A percentile compares a stretch with the other conserved stretches of the same genome.
Conservation (phyloP, 2,888 invertebrate genomes). For the Cataglyphis cursor region DNA sequence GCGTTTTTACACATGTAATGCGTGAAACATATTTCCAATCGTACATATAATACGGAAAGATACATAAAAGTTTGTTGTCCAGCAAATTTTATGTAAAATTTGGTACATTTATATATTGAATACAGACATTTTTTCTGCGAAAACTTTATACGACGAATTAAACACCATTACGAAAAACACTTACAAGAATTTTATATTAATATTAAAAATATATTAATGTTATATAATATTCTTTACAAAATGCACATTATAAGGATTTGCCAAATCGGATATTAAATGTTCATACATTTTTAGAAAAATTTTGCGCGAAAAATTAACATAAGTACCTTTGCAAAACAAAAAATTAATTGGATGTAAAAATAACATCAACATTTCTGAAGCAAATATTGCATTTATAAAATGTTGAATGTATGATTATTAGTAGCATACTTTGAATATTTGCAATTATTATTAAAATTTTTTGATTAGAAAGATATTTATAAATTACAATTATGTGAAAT, state of each 20-base stretch:
- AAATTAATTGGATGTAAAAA: neutral
- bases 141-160: constrained; percentile 2
- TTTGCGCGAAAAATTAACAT: neutral
- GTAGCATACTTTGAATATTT: too few relatives aligned
- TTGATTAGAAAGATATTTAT: neutral
- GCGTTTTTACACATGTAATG: neutral
- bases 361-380: neutral
- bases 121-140: neutral
- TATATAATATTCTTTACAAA: neutral
- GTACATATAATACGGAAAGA: neutral
- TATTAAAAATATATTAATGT: neutral
- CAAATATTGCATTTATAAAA: neutral
- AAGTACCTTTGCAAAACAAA: neutral
- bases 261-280: neutral
- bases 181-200: constrained; percentile 6
- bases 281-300: neutral
- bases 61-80: neutral
- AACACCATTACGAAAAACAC: neutral
- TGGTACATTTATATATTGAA: neutral
- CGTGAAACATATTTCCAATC: neutral
- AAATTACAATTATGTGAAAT: neutral
- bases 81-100: constrained; percentile 6
- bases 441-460: too few relatives aligned
- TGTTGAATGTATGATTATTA: neutral
- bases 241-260: neutral